Conservation (phyloP, 2,797 vertebrate species). For the Coranthus polyacanthus region DNA sequence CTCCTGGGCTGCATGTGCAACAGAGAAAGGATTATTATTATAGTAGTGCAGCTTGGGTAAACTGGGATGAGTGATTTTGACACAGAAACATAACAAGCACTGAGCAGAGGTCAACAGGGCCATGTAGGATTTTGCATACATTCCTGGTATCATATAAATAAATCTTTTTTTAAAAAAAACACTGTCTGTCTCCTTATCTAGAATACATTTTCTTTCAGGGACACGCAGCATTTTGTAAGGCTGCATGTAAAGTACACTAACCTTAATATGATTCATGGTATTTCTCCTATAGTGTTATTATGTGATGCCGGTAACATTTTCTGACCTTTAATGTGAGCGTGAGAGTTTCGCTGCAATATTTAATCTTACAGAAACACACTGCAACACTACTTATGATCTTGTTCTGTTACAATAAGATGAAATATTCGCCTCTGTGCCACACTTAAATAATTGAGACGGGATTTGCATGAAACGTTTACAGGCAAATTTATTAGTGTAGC, state of each 20-base stretch:
- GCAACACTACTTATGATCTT: conserved; percentile 3
- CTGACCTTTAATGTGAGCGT: conserved; percentile 57
- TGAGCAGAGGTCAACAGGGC: conserved; percentile 27
- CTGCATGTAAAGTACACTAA: conserved; percentile 44
- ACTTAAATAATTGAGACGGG: not conserved
- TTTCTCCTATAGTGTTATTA: conserved; percentile 39
- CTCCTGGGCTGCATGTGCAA: conserved; percentile 23
- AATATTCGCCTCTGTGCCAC: conserved; percentile 7
- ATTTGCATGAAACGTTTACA: conserved; percentile 23
- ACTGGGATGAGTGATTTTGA: conserved; percentile 21
- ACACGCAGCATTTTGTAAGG: conserved; percentile 22
- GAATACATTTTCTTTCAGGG: conserved; percentile 37
- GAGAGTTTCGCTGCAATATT: conserved; percentile 36
- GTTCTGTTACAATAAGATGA: conserved; percentile 4
- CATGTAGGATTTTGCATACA: conserved; percentile 9
- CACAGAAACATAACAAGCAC: conserved; percentile 16
- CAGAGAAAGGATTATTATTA: conserved; percentile 15
- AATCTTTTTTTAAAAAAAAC: conserved; percentile 42
- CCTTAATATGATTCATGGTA: conserved; percentile 66
- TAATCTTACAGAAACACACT: conserved; percentile 9
- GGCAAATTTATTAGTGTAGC: conserved; percentile 5
- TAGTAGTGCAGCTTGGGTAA: conserved; percentile 6
- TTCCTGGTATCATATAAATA: not conserved
- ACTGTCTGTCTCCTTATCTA: conserved; percentile 8
- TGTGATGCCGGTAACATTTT: conserved; percentile 35